Evolutionary conservation across 92 coral and sea anemone genomes (phyloP).

Genomic region (Porites evermanni): DNA sequence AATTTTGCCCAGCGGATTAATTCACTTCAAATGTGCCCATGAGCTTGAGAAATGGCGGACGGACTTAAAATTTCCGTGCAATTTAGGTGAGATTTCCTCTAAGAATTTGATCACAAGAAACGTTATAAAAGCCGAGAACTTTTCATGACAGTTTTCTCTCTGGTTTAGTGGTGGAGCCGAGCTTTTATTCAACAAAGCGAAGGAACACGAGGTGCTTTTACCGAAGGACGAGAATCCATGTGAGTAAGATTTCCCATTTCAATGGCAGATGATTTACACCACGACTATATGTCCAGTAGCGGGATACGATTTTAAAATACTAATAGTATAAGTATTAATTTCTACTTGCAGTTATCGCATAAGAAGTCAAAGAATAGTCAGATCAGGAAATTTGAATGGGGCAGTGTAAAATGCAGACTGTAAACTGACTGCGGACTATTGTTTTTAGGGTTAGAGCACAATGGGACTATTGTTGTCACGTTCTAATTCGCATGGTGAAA

Average conservation of each 20-base stretch:
- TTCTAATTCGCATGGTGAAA: too few species aligned
- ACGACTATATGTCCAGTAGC: too few species aligned
- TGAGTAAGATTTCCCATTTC: constrained; percentile 44
- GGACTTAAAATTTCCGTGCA: constrained; percentile 75
- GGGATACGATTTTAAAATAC: too few species aligned
- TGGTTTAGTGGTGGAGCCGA: constrained; percentile 94
- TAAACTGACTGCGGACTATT: too few species aligned
- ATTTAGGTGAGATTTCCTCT: constrained; percentile 69
- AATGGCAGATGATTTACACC: too few species aligned
- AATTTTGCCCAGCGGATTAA: constrained; percentile 15
- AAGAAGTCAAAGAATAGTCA: too few species aligned
- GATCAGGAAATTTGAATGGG: too few species aligned
- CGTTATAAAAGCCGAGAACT: neutral
- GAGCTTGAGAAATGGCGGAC: constrained; percentile 87
- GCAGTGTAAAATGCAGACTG: too few species aligned
- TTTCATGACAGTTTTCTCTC: neutral
- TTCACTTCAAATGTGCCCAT: neutral
- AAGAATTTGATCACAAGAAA: neutral
- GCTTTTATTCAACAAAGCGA: constrained; percentile 89
- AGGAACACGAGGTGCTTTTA: constrained; percentile 79
- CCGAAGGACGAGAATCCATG: constrained; percentile 70
- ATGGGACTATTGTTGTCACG: too few species aligned
- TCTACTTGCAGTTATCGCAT: too few species aligned
- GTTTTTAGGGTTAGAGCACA: too few species aligned
- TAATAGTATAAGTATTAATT: too few species aligned